Conservation (phyloP, 2,888 invertebrate genomes). For the Rhaphigaster nebulosa region DNA sequence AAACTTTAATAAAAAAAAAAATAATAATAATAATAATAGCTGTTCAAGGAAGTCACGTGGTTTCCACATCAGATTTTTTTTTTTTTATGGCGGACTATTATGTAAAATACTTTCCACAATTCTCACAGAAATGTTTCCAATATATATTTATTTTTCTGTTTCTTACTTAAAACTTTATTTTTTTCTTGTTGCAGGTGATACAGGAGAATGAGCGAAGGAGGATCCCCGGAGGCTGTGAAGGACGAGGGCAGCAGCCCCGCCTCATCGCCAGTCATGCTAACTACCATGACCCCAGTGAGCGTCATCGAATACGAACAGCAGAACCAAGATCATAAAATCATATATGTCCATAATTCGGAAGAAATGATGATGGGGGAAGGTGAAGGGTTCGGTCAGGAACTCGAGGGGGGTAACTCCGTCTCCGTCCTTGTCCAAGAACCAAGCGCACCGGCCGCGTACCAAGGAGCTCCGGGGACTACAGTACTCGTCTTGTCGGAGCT, state of each 20-base stretch:
- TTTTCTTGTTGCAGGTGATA: not conserved
- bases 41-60: too few relatives aligned
- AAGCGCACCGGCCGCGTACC: constrained; percentile 66
- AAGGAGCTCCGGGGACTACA: constrained; percentile 71
- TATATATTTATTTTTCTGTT: not conserved
- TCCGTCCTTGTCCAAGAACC: constrained; percentile 73
- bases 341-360: constrained; percentile 65
- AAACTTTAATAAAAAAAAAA: too few relatives aligned
- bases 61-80: too few relatives aligned
- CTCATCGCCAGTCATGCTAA: constrained; percentile 81
- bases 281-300: constrained; percentile 90
- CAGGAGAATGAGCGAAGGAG: constrained; percentile 45
- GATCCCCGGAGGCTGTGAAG: constrained; percentile 48
- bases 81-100: too few relatives aligned
- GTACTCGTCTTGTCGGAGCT: constrained; percentile 82
- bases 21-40: too few relatives aligned
- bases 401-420: constrained; percentile 70
- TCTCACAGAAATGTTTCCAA: too few relatives aligned
- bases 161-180: not conserved
- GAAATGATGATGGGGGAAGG: constrained; percentile 61
- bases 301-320: constrained; percentile 69
- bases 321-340: constrained; percentile 66
- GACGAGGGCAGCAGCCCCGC: constrained; percentile 67
- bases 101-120: too few relatives aligned
- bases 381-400: constrained; percentile 61